These are phyloP conservation scores for Nycticorax nycticorax DNA, from an alignment of 2,113 vertebrate genomes.

Conservation along the genomic window DNA sequence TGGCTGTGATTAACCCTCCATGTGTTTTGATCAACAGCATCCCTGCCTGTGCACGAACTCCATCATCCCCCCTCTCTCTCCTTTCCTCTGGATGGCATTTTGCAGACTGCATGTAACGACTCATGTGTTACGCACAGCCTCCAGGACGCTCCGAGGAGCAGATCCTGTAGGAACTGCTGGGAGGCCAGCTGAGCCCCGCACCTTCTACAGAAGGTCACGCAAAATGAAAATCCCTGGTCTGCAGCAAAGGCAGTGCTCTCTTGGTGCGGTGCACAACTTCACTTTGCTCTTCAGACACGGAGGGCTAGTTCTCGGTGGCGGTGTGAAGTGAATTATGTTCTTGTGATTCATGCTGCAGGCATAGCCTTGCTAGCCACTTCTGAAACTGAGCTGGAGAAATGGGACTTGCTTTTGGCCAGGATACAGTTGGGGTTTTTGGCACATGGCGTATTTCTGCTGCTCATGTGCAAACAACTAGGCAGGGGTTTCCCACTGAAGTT, in stretches of 20 bases:
- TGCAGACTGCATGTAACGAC: not conserved
- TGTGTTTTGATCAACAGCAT: not conserved
- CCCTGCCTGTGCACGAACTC: not conserved
- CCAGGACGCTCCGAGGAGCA: not conserved
- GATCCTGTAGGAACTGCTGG: not conserved
- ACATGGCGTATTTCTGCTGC: not conserved
- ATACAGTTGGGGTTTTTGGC: not conserved
- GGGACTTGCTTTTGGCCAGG: not conserved
- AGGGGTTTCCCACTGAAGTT: not conserved
- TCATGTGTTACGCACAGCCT: not conserved
- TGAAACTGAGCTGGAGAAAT: not conserved
- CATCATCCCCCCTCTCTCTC: no score
- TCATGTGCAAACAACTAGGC: not conserved
- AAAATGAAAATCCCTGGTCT: not conserved
- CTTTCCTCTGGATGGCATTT: rapidly evolving
- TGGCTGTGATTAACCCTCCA: not conserved
- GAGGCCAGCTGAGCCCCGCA: not conserved
- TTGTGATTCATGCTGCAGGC: not conserved
- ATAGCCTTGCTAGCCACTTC: not conserved
- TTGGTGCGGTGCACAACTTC: not conserved
- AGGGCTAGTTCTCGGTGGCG: not conserved
- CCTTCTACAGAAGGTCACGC: not conserved
- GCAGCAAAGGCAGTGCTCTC: not conserved
- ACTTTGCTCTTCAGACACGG: not conserved
- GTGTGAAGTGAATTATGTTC: not conserved